These are phyloP conservation scores for Pseudomyrmex concolor DNA, from an alignment of 1,140 invertebrate species.

Conservation along the genomic window DNA sequence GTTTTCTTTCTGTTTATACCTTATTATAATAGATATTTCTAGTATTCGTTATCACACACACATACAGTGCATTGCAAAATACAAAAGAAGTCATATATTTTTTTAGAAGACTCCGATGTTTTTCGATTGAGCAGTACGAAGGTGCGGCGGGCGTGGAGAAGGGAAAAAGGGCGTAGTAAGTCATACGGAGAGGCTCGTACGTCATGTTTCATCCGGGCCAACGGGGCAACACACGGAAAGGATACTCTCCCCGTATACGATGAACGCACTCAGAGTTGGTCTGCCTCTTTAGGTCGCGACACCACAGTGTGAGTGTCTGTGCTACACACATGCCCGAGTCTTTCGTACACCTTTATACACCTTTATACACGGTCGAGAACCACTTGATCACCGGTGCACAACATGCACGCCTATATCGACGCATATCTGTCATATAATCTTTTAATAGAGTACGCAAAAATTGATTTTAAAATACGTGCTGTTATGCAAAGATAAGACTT, in stretches of 20 bases:
- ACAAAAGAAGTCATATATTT: slow-evolving; percentile 52
- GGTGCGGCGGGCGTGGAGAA: slow-evolving; percentile 80
- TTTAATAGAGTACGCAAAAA: slow-evolving; percentile 54
- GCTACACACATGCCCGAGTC: slow-evolving; percentile 44
- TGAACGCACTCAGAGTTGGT: slow-evolving; percentile 78
- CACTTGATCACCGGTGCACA: slow-evolving; percentile 75
- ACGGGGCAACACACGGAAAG: slow-evolving; percentile 81
- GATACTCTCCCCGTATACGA: slow-evolving; percentile 68
- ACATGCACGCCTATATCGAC: slow-evolving; percentile 75
- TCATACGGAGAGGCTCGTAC: slow-evolving; percentile 83
- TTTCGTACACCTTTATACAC: slow-evolving; percentile 42
- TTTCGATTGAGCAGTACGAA: slow-evolving; percentile 81
- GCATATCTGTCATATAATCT: slow-evolving; percentile 60
- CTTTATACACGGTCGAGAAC: slow-evolving; percentile 54
- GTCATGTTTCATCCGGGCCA: slow-evolving; percentile 83
- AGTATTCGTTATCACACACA: too few relatives aligned
- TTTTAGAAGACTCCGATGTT: slow-evolving; percentile 76
- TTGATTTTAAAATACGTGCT: slow-evolving; percentile 34
- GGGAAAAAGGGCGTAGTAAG: slow-evolving; percentile 84
- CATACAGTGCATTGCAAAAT: not conserved
- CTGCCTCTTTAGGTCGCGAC: slow-evolving; percentile 80
- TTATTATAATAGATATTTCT: too few relatives aligned
- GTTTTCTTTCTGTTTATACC: too few relatives aligned
- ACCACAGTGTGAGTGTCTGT: slow-evolving; percentile 66
- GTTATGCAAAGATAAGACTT: not conserved